phyloP scores from a whole-genome alignment of 2,797 vertebrate species.

The Oryzias sinensis region DNA sequence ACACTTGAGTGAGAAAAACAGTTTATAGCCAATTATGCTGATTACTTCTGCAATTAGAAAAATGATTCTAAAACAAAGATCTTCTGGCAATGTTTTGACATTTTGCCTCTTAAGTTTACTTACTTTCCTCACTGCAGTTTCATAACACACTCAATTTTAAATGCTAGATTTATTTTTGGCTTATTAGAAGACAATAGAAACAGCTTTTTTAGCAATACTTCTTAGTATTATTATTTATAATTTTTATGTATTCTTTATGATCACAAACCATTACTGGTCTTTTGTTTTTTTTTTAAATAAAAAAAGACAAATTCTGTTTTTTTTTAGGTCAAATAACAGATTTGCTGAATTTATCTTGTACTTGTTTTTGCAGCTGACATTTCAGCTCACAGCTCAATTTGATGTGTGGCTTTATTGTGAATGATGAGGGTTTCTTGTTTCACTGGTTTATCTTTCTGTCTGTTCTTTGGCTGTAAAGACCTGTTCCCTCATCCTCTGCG shows the following conservation, averaged over 20 bases:
- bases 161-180: not conserved
- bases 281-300: too few relatives aligned
- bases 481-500: conserved; percentile 55
- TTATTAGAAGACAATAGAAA: not conserved
- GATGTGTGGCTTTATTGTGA: too few relatives aligned
- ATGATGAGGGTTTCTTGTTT: conserved; percentile 48
- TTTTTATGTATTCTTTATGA: too few relatives aligned
- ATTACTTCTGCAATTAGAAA: not conserved
- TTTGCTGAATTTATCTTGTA: too few relatives aligned
- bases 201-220: not conserved
- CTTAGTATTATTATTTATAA: too few relatives aligned
- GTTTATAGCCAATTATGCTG: not conserved
- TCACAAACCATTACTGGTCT: too few relatives aligned
- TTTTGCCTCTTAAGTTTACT: conserved; percentile 5
- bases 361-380: too few relatives aligned
- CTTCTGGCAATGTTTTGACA: not conserved
- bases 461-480: conserved; percentile 58
- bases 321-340: too few relatives aligned
- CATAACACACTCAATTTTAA: not conserved
- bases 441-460: conserved; percentile 49
- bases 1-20: not conserved
- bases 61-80: not conserved
- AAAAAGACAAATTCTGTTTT: too few relatives aligned
- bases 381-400: too few relatives aligned
- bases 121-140: not conserved